Conservation (phyloP, 2,113 vertebrate genomes). For the Butastur rufipennis region DNA sequence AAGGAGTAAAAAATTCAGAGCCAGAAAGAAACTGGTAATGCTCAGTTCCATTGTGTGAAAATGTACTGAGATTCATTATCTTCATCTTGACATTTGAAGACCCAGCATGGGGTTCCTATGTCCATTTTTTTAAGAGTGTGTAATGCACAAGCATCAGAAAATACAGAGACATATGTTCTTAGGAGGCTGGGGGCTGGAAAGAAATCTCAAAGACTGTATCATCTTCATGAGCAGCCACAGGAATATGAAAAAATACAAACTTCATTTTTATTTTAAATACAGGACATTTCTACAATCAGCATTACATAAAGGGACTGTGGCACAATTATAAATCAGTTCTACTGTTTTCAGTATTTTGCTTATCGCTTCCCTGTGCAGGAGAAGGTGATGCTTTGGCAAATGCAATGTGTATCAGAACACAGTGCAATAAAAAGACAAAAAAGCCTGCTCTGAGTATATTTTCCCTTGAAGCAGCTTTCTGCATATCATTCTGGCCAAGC, state of each 20-base stretch:
- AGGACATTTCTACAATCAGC: not conserved
- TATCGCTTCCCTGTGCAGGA: not conserved
- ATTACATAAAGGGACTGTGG: fast-evolving
- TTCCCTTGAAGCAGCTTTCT: not conserved
- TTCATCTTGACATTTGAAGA: not conserved
- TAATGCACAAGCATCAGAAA: not conserved
- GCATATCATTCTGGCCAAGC: not conserved
- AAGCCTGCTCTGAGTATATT: not conserved
- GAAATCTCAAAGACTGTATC: not conserved
- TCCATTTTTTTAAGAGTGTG: not conserved
- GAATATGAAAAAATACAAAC: not conserved
- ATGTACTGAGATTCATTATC: not conserved
- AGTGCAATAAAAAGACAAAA: not conserved
- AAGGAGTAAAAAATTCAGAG: not conserved
- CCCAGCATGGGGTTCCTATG: not conserved
- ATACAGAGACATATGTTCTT: not conserved
- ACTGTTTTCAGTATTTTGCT: not conserved
- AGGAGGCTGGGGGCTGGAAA: not conserved
- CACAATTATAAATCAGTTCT: not conserved
- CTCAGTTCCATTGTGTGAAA: not conserved
- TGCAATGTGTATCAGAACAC: not conserved
- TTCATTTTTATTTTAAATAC: not conserved
- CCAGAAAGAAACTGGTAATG: not conserved
- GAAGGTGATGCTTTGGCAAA: not conserved
- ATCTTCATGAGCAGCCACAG: not conserved